Evolutionary conservation across 2,113 vertebrate genomes (phyloP), one percentile per base, ranked within the genome.

Genomic region (Indicator indicator): DNA sequence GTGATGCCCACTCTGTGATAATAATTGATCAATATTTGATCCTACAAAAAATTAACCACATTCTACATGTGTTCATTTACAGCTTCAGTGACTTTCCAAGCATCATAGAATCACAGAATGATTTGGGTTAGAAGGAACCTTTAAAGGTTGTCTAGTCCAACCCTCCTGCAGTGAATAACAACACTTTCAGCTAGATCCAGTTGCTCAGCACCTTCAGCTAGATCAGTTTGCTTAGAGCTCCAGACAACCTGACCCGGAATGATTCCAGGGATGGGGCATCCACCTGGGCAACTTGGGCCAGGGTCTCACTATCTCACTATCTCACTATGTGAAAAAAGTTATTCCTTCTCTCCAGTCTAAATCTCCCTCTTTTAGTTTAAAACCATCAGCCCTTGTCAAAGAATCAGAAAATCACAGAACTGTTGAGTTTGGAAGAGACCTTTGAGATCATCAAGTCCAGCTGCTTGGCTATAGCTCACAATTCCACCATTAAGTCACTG

Each of bases 301-400:
- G 28, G 1, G 14, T 4, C 5, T 55, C 38, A 24, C n/a, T 18
- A 62, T 17, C 28, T n/a, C n/a, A n/a, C n/a, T n/a, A n/a, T n/a
- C 9, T 18, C 21, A 30, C n/a, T n/a, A 0, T 0, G 0, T 4
- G 42, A 44, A 9, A 71, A 27, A 13, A 27, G 10, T 11, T 9
- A 24, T 32, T 36, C 17, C 38, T 21, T n/a, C 16, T 18, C 9
- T 62, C 17, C 28, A 42, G 9, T 20, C 21, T 54, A 4, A 65
- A 15, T 86, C 24, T 30, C 17, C 30, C 42, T 36, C 11, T 17
- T 24, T 5, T 11, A 50, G 32, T 42, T 65, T 42, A 15, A 55
- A 76, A 17, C 7, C 15, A 15, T 71, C 7, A 3, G 42, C 7
- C 42, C 42, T 44, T 16, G 42, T 44, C 42, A 44, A 44, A 44